Percentiles rank a stretch among this genome's conserved stretches.
phyloP scores from a whole-genome alignment of 2,113 vertebrate species.

The Sinocyclocheilus grahami region DNA sequence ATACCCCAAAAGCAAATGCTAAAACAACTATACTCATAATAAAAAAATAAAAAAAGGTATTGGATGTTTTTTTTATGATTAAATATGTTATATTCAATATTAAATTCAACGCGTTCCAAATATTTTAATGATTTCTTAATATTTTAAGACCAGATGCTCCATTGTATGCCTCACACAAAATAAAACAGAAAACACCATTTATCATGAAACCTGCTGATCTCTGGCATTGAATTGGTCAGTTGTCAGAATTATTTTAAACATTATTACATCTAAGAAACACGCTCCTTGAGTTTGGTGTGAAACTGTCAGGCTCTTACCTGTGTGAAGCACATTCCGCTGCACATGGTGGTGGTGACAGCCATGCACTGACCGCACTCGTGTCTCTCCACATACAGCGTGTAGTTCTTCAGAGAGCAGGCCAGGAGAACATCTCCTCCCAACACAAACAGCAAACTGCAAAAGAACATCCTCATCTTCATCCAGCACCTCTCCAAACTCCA shows the following conservation, averaged over 20 bases:
- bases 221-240: neutral
- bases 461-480: constrained; percentile 72
- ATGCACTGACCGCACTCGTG: constrained; percentile 84
- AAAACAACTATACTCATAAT: too few relatives aligned
- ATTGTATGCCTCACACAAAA: too few relatives aligned
- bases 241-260: neutral
- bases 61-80: too few relatives aligned
- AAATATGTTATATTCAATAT: too few relatives aligned
- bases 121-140: too few relatives aligned
- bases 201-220: neutral
- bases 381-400: constrained; percentile 82
- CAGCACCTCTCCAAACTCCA: constrained; percentile 19
- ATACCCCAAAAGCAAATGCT: too few relatives aligned
- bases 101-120: too few relatives aligned
- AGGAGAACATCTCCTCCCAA: constrained; percentile 66
- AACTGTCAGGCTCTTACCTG: constrained; percentile 72
- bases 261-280: too few relatives aligned
- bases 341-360: constrained; percentile 90
- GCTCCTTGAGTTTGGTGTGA: too few relatives aligned
- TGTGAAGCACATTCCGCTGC: constrained; percentile 88
- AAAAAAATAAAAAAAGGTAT: too few relatives aligned
- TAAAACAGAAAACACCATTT: too few relatives aligned
- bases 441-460: constrained; percentile 72
- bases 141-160: too few relatives aligned
- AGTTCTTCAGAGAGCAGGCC: constrained; percentile 80